Evolutionary conservation across 1,140 invertebrate species (phyloP), one percentile per base, ranked within the genome.

Genomic region (Nasonia longicornis): DNA sequence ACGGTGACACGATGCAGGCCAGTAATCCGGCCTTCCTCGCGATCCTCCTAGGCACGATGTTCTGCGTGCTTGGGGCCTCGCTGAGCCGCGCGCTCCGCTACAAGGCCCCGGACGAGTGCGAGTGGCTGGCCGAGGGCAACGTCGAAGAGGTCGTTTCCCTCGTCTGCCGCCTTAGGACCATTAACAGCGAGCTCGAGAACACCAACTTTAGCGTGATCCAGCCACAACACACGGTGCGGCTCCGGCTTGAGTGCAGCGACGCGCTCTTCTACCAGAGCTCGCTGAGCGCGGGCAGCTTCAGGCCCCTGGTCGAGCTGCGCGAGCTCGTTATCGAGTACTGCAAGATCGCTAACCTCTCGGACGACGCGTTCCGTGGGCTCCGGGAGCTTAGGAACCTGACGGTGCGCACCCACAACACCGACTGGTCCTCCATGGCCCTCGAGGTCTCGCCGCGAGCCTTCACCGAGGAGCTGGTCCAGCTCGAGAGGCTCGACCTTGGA

Each of bases 131-230:
- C 79, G 92, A 93, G 70, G 94, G 93, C 85, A 89, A 90, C 71
- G 88, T 89, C 76, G 93, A 94, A 74, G 92, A 92, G 84, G 94
- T 95, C 86, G 95, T 96, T 3, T 94, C 95, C 1, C 91, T 97
- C 77, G 93, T 95, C 79, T 97, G 96, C 86, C 93, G 94, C 82
- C 89, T 97, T 77, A 92, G 95, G 69, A 96, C 96, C 82, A 96
- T 97, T 91, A 97, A 97, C 90, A 96, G 95, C 87, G 96, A 97
- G 90, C 91, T 96, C 86, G 96, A 97, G 91, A 96, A 96, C 88
- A 96, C 96, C 42, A 97, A 97, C 86, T 97, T 97, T 88, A 96
- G 95, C 90, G 95, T 95, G 63, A 96, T 96, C 82, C 96, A 96
- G 89, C 94, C 95, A n/a, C 94, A 96, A 86, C 95, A 96, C 83